phyloP scores from a whole-genome alignment of 2,113 vertebrate genomes.

The Muntiacus muntjak region DNA sequence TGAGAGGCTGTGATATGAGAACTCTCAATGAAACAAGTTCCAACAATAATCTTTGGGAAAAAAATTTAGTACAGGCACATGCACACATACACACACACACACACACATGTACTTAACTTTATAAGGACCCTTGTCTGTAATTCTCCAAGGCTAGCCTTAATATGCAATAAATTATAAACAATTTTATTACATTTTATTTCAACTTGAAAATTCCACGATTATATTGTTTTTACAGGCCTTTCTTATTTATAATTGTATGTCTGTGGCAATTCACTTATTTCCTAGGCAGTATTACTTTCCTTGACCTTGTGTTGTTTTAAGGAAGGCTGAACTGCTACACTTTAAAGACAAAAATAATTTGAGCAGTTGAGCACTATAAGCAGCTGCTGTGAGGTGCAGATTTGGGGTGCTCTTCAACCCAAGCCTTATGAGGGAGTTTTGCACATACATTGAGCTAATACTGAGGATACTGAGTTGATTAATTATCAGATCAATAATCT shows the following conservation, averaged over 20 bases:
- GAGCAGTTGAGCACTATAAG: background rate
- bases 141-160: background rate
- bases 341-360: conserved; percentile 40
- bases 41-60: background rate
- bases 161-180: conserved; percentile 6
- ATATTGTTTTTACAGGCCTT: conserved; percentile 3
- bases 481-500: conserved; percentile 41
- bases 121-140: background rate
- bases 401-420: background rate
- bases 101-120: background rate
- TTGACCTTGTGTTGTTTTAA: conserved; percentile 29
- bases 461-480: conserved; percentile 3
- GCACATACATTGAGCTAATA: background rate
- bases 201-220: conserved; percentile 2
- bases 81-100: background rate
- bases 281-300: background rate
- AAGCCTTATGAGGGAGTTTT: background rate
- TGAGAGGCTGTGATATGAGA: background rate
- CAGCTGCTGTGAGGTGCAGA: background rate
- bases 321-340: conserved; percentile 15
- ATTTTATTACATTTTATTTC: conserved; percentile 27
- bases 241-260: conserved; percentile 33
- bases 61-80: background rate
- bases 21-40: background rate
- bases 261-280: conserved; percentile 25